Evolutionary conservation across 2,888 invertebrate species (phyloP).

Genomic region (Cistogaster globosa): DNA sequence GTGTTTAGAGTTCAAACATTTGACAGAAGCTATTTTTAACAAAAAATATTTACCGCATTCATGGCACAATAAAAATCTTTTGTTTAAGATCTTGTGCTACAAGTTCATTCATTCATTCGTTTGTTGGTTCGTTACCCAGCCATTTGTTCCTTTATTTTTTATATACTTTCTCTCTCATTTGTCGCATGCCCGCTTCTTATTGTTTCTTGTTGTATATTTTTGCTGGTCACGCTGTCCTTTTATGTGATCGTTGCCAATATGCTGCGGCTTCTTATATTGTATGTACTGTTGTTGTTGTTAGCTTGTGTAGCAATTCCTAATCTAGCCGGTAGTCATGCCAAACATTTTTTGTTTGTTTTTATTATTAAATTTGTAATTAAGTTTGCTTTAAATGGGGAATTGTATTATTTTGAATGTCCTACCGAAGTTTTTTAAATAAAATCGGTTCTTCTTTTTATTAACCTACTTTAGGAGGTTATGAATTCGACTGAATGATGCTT

Average conservation of each 20-base stretch:
- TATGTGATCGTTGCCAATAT: constrained; percentile 26
- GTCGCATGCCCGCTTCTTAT: constrained; percentile 54
- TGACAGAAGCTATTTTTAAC: constrained; percentile 65
- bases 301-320: constrained; percentile 36
- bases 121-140: not conserved
- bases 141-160: constrained; percentile 20
- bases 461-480: no score
- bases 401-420: not conserved
- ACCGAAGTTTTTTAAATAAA: not conserved
- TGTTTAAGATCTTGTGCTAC: constrained; percentile 46
- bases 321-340: constrained; percentile 11
- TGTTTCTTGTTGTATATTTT: constrained; percentile 39
- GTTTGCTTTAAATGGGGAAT: not conserved
- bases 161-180: constrained; percentile 65
- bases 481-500: no score
- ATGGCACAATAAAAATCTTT: constrained; percentile 43
- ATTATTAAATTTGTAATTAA: constrained; percentile 19
- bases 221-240: constrained; percentile 34
- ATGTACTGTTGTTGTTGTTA: not conserved
- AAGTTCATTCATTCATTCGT: constrained; percentile 36
- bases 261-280: not conserved
- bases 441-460: not conserved
- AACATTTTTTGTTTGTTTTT: constrained; percentile 10
- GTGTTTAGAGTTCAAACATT: constrained; percentile 65
- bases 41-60: constrained; percentile 55